Conservation (phyloP, 2,888 invertebrate species). For the Melanostoma mellinum region DNA sequence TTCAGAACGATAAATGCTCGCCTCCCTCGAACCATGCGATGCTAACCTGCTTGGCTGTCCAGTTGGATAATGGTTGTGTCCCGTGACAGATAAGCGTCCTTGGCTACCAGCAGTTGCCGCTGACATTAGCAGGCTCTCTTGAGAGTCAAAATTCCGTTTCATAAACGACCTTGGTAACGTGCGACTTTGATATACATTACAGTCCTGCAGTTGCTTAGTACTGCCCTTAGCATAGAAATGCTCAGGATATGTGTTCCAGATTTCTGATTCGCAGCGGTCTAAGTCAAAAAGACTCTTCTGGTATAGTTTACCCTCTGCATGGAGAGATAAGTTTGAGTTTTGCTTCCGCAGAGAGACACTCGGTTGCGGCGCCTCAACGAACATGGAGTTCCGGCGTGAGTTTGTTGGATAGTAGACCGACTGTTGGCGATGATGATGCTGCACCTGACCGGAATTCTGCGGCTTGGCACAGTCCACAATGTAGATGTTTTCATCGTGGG, state of each 20-base stretch:
- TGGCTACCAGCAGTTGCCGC: conserved; percentile 74
- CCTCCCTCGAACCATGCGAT: conserved; percentile 72
- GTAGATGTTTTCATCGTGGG: conserved; percentile 62
- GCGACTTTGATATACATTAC: conserved; percentile 78
- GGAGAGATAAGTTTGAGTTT: conserved; percentile 80
- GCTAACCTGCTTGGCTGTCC: conserved; percentile 42
- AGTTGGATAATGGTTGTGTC: conserved; percentile 56
- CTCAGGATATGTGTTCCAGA: conserved; percentile 74
- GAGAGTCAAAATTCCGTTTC: conserved; percentile 77
- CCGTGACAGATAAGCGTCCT: conserved; percentile 73
- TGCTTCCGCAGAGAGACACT: conserved; percentile 76
- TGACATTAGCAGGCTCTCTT: conserved; percentile 74
- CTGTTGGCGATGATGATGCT: conserved; percentile 59
- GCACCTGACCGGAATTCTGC: conserved; percentile 49
- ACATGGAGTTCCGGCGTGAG: conserved; percentile 78
- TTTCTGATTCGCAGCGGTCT: conserved; percentile 74
- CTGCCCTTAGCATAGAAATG: conserved; percentile 71
- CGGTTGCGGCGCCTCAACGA: conserved; percentile 75
- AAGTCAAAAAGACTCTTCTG: conserved; percentile 76
- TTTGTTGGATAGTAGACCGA: conserved; percentile 59
- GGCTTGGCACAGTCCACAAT: conserved; percentile 60
- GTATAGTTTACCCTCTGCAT: conserved; percentile 75
- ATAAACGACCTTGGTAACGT: conserved; percentile 81
- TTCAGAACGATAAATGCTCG: conserved; percentile 75
- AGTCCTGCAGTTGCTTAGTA: conserved; percentile 72